Conservation (phyloP, 2,113 vertebrate genomes). For the Calonectris borealis region DNA sequence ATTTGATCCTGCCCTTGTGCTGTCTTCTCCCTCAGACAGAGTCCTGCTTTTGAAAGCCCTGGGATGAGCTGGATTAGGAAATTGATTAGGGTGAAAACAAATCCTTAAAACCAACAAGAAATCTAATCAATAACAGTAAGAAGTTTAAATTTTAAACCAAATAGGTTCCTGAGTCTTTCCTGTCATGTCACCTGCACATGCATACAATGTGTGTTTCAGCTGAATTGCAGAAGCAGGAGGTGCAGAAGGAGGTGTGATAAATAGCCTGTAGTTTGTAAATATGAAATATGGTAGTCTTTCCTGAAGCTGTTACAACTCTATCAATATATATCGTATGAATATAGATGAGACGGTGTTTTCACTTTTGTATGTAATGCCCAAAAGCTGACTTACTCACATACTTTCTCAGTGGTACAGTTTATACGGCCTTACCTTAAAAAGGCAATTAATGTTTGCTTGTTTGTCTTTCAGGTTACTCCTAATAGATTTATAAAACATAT, state of each 20-base stretch:
- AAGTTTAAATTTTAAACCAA: not conserved
- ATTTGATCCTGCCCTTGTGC: not conserved
- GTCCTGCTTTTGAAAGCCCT: not conserved
- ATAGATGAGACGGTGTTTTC: not conserved
- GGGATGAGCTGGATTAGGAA: not conserved
- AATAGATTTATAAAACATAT: not conserved
- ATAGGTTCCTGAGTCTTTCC: not conserved
- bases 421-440: not conserved
- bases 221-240: not conserved
- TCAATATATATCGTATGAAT: not conserved
- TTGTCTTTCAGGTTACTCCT: not conserved
- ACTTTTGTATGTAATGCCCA: not conserved
- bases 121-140: not conserved
- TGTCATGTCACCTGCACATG: fast-evolving
- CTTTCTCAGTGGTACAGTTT: not conserved
- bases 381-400: not conserved
- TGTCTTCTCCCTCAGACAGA: not conserved
- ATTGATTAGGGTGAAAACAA: not conserved
- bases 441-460: not conserved
- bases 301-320: not conserved
- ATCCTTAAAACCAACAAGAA: not conserved
- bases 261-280: not conserved
- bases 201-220: not conserved
- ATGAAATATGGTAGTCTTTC: not conserved
- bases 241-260: not conserved